Evolutionary conservation across 1,140 invertebrate species (phyloP).

Genomic region (Drosophila nigromelanica): DNA sequence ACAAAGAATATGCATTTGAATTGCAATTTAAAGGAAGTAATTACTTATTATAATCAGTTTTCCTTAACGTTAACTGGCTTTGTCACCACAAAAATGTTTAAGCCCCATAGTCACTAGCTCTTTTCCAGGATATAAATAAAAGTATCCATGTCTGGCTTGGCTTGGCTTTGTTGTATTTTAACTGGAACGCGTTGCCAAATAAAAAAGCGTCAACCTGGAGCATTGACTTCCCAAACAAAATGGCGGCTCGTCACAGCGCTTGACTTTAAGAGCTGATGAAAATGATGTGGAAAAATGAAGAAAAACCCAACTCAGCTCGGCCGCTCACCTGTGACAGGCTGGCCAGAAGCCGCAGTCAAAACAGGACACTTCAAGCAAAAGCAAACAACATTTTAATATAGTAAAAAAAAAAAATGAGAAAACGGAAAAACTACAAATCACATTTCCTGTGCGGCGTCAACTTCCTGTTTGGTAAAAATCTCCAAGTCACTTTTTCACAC

Average conservation of each 20-base stretch:
- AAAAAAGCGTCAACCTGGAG: conserved; percentile 46
- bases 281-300: conserved; percentile 52
- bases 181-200: conserved; percentile 55
- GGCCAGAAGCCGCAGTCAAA: neutral
- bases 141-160: conserved; percentile 51
- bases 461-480: conserved; percentile 70
- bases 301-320: conserved; percentile 13
- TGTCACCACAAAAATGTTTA: conserved; percentile 29
- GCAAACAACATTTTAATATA: conserved; percentile 68
- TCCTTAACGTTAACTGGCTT: too few relatives aligned
- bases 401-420: conserved; percentile 19
- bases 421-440: conserved; percentile 72
- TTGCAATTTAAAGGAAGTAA: too few relatives aligned
- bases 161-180: conserved; percentile 32
- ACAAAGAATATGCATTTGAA: too few relatives aligned
- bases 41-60: too few relatives aligned
- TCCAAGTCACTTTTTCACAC: conserved; percentile 74
- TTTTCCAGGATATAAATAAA: conserved; percentile 29
- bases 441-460: conserved; percentile 75
- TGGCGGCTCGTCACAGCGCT: conserved; percentile 51
- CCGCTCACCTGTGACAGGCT: conserved; percentile 56
- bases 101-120: conserved; percentile 22
- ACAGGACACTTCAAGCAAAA: conserved; percentile 45
- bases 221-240: conserved; percentile 66
- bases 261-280: conserved; percentile 57